These are phyloP conservation scores for Callospermophilus lateralis DNA, from an alignment of 2,113 vertebrate genomes.

Conservation along the genomic window DNA sequence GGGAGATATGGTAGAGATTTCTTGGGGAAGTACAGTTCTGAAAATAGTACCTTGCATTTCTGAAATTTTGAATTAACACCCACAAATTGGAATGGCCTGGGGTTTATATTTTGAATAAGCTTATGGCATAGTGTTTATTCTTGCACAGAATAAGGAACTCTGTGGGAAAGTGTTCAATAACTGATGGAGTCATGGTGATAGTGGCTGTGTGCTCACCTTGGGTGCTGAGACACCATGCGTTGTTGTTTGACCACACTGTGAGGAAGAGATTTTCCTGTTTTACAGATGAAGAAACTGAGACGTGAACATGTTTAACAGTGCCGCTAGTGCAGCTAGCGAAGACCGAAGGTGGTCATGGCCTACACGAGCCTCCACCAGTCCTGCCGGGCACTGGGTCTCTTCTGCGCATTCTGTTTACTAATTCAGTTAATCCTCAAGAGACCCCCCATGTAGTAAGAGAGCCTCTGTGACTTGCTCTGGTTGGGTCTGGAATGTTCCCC, in stretches of 20 bases:
- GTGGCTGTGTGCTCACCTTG: fast-evolving
- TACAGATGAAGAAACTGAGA: background rate
- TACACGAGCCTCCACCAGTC: fast-evolving
- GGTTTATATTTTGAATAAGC: constrained; percentile 59
- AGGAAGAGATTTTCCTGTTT: background rate
- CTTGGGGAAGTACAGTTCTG: constrained; percentile 32
- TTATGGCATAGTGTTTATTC: background rate
- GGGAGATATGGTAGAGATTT: background rate
- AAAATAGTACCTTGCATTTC: constrained; percentile 62
- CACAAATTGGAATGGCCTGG: constrained; percentile 74
- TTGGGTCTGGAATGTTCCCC: background rate
- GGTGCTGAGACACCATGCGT: fast-evolving
- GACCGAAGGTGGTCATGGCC: background rate
- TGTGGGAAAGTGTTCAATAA: background rate
- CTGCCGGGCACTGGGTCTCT: background rate
- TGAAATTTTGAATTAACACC: constrained; percentile 78
- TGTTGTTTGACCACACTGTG: fast-evolving
- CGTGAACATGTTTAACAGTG: background rate
- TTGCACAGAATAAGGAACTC: background rate
- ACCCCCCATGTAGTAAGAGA: background rate
- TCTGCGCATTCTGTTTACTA: background rate
- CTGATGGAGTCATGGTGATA: background rate
- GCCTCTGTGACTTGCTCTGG: background rate
- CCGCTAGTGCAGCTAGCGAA: background rate
- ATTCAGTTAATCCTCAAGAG: background rate